phyloP scores from a whole-genome alignment of 1,140 invertebrate genomes.

The Trichonephila inaurata region DNA sequence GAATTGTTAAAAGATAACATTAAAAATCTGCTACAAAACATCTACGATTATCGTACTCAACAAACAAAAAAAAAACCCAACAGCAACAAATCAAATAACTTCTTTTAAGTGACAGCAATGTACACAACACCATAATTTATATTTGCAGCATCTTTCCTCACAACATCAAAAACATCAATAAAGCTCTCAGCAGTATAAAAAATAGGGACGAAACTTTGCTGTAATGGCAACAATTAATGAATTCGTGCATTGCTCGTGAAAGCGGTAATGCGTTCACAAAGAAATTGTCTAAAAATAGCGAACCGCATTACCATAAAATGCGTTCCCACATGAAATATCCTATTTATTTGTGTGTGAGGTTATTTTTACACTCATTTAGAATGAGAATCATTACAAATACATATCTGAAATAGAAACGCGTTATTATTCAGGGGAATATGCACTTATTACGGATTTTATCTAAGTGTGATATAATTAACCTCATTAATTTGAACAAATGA shows the following conservation, averaged over 20 bases:
- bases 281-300: neutral
- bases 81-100: no score
- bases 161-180: no score
- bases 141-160: no score
- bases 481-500: no score
- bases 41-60: no score
- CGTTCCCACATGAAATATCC: neutral
- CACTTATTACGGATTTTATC: neutral
- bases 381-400: neutral
- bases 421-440: neutral
- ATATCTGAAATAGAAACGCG: neutral
- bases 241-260: neutral
- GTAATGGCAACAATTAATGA: constrained; percentile 17
- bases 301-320: neutral
- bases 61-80: no score
- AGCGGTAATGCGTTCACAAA: neutral
- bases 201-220: neutral
- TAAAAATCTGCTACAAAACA: no score
- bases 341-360: neutral
- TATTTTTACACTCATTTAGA: constrained; percentile 6
- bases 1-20: no score
- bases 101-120: no score
- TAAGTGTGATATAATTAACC: no score
- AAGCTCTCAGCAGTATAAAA: no score
- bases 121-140: no score